A percentile compares a stretch with the other conserved stretches of the same genome.
Evolutionary conservation across 2,797 vertebrate species (phyloP).

Genomic region (Rhinogobio ventralis): DNA sequence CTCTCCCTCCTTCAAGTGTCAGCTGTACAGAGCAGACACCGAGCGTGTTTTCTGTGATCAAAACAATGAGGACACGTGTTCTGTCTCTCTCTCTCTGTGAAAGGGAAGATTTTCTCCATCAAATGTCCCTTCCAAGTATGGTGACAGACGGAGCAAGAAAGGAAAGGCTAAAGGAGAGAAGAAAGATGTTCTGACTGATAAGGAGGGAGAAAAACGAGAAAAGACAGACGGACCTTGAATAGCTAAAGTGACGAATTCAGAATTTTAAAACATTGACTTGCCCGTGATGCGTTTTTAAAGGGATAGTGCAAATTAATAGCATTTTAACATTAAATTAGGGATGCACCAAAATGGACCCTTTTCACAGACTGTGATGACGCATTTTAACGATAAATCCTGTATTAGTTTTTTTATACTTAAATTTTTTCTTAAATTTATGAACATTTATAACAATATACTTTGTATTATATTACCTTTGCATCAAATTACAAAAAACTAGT

Average conservation of each 20-base stretch:
- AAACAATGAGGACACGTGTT: conserved; percentile 48
- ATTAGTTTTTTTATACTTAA: too few species aligned
- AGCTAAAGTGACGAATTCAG: conserved; percentile 7
- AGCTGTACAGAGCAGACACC: conserved; percentile 39
- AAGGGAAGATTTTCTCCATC: conserved; percentile 40
- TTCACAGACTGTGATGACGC: too few species aligned
- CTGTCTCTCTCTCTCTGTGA: conserved; percentile 37
- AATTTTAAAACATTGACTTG: conserved; percentile 11
- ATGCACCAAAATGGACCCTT: not conserved
- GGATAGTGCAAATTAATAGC: not conserved
- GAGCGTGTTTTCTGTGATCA: conserved; percentile 48
- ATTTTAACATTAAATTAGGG: not conserved
- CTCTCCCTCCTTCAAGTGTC: conserved; percentile 41
- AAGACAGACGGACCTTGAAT: not conserved
- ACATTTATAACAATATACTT: too few species aligned
- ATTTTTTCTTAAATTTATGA: too few species aligned
- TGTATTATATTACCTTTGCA: too few species aligned
- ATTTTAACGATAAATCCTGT: too few species aligned
- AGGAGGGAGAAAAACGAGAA: not conserved
- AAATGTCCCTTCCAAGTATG: conserved; percentile 30
- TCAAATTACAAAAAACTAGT: too few species aligned
- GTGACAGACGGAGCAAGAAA: conserved; percentile 34
- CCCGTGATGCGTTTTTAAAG: not conserved
- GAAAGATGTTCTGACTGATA: conserved; percentile 24
- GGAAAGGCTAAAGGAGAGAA: conserved; percentile 10